A percentile compares a stretch with the other conserved stretches of the same genome.
phyloP scores from a whole-genome alignment of 2,797 vertebrate genomes.

The Hypotaenidia okinawae region DNA sequence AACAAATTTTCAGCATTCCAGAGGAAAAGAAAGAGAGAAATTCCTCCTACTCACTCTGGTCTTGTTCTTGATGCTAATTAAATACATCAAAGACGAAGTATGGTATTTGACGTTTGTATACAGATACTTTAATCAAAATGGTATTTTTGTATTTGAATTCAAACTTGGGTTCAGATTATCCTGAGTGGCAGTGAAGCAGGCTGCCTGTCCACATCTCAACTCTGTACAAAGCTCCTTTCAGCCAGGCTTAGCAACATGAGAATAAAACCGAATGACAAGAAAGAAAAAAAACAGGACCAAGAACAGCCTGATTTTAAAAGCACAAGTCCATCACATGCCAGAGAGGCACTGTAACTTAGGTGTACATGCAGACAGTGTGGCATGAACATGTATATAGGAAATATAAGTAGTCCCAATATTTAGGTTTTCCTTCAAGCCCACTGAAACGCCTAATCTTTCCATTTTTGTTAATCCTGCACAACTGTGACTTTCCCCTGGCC shows the following conservation, averaged over 20 bases:
- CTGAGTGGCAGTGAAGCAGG: neutral
- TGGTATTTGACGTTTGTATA: constrained; percentile 19
- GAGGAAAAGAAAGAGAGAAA: constrained; percentile 5
- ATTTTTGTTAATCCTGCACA: neutral
- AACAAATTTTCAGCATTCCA: constrained; percentile 19
- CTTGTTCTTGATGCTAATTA: constrained; percentile 31
- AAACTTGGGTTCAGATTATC: neutral
- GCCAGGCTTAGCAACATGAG: neutral
- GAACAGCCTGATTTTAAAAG: neutral
- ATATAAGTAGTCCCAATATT: neutral
- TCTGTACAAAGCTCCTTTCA: neutral
- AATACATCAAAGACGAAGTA: neutral
- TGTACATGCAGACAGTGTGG: neutral
- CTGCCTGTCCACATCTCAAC: neutral
- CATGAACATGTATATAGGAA: neutral
- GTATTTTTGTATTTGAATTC: neutral
- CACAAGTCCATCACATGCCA: neutral
- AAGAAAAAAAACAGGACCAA: neutral
- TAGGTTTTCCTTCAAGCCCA: neutral
- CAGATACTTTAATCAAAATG: neutral
- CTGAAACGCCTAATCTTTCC: neutral
- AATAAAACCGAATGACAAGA: neutral
- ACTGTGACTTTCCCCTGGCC: neutral
- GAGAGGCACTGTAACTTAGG: neutral
- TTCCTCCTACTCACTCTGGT: neutral